A percentile compares a stretch with the other conserved stretches of the same genome.
Conservation (phyloP, 2,797 vertebrate species). For the Acanthurus leucopareius region DNA sequence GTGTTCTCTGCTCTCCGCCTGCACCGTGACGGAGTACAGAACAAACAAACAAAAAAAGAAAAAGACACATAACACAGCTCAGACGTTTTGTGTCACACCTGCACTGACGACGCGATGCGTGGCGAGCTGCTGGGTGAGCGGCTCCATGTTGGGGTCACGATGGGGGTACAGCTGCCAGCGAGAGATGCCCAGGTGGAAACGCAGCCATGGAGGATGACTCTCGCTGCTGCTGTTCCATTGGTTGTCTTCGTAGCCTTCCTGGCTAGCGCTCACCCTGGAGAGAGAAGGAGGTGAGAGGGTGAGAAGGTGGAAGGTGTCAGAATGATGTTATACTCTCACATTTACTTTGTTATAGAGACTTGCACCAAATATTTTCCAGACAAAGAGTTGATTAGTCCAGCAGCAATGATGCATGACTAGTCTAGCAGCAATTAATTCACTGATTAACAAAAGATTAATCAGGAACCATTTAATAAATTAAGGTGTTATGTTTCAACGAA, state of each 20-base stretch:
- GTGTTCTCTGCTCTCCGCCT: too few relatives aligned
- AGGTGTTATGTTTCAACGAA: not conserved
- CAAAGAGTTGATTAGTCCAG: not conserved
- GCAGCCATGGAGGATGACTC: slow-evolving; percentile 85
- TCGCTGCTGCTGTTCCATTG: slow-evolving; percentile 73
- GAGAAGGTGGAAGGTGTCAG: not conserved
- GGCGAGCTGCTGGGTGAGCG: slow-evolving; percentile 80
- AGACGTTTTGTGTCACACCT: slow-evolving; percentile 64
- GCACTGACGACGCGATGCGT: slow-evolving; percentile 82
- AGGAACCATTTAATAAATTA: too few relatives aligned
- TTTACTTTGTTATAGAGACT: not conserved
- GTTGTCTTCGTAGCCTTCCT: slow-evolving; percentile 64
- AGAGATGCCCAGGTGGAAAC: slow-evolving; percentile 87
- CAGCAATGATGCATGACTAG: too few relatives aligned
- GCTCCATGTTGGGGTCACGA: slow-evolving; percentile 78
- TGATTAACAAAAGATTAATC: too few relatives aligned
- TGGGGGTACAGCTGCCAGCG: slow-evolving; percentile 87
- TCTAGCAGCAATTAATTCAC: too few relatives aligned
- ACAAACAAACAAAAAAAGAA: not conserved
- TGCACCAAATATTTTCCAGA: not conserved
- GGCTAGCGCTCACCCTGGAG: slow-evolving; percentile 77
- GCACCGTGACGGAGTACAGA: too few relatives aligned
- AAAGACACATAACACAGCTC: not conserved
- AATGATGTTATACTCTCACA: not conserved
- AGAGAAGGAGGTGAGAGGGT: not conserved